Evolutionary conservation across 2,888 invertebrate species (phyloP).

Genomic region (Aporophyla lueneburgensis): DNA sequence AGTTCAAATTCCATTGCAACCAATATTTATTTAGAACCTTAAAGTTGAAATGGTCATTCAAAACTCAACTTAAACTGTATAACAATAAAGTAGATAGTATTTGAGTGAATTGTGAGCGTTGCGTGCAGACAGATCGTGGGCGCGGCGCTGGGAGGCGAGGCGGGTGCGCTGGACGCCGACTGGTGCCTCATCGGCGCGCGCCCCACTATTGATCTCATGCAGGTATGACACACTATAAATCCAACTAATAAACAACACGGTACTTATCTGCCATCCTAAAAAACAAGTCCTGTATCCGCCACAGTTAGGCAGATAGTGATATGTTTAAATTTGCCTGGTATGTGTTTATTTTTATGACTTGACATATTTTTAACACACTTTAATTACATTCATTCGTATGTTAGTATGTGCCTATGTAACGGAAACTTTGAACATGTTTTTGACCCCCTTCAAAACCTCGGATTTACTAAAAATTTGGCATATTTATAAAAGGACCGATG

Average conservation of each 20-base stretch:
- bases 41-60: background rate
- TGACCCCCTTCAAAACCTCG: no score
- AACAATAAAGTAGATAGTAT: background rate
- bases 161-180: constrained; percentile 72
- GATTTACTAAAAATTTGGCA: no score
- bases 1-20: background rate
- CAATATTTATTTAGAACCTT: background rate
- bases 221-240: constrained; percentile 75
- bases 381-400: no score
- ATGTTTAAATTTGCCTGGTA: background rate
- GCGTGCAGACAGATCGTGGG: constrained; percentile 61
- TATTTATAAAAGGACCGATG: no score
- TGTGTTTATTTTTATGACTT: background rate
- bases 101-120: constrained; percentile 8
- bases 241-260: background rate
- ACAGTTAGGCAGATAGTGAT: background rate
- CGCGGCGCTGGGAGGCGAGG: constrained; percentile 52
- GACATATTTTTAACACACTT: no score
- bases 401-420: no score
- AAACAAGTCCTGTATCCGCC: no score
- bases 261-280: background rate
- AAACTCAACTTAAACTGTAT: background rate
- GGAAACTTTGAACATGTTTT: no score
- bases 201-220: constrained; percentile 86
- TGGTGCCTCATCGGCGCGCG: constrained; percentile 82